Evolutionary conservation across 2,113 vertebrate genomes (phyloP), one percentile per base, ranked within the genome.

Genomic region (Puma concolor): DNA sequence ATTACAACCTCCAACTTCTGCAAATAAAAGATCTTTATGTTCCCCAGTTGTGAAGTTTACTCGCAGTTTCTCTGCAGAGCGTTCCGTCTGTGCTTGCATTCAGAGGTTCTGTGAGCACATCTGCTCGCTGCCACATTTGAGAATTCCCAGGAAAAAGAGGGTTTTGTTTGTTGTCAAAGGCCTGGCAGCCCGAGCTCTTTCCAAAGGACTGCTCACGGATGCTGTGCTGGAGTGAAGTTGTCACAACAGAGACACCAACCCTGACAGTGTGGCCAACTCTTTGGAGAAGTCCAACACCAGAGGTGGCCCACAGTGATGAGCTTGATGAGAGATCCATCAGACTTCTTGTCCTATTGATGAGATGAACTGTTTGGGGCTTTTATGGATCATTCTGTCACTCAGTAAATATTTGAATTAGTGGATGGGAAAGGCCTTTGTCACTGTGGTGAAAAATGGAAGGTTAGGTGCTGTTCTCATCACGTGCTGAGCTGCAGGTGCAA

Each of bases 1-100:
- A 97, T 97, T n/a, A 81, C 84, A 64, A 77, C 83, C 90, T 96
- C 95, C 84, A 94, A 52, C 87, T 96, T 94, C 83, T 79, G 67
- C 87, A 79, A 91, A 95, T 96, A 96, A 98, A 96, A 97, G 97
- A 97, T 88, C 90, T 97, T 97, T 96, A 94, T 98, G 95, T 97
- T 83, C 67, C 97, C 97, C 95, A 77, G 97, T 96, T 48, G 97
- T 95, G 92, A 97, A n/a, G 85, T 97, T 96, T 92, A 85, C 95
- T 54, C 0, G 13, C 90, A 66, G 88, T 98, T 96, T 97, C 97
- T 88, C 36, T 93, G 96, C 96, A 82, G 87, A 79, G 54, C 0
- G 0, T 44, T 88, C 84, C 1, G 7, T 95, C 97, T 92, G 97
- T 48, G 69, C 84, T 52, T 10, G 17, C 80, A 15, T 77, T 82